Conservation (phyloP, 1,140 invertebrate genomes). For the Elysia chlorotica region DNA sequence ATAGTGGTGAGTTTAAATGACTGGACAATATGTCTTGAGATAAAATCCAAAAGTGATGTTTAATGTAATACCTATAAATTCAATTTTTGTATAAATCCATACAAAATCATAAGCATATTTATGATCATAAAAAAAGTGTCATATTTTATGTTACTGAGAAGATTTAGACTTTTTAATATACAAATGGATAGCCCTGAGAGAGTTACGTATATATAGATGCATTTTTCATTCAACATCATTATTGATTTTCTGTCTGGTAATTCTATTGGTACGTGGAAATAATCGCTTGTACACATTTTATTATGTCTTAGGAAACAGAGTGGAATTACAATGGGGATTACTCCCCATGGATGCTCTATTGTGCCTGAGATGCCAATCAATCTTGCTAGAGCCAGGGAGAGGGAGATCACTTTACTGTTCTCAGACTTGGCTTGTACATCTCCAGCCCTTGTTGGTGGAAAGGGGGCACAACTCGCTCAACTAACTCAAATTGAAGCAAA, state of each 20-base stretch:
- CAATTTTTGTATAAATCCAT: too few species aligned
- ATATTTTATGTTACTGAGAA: background rate
- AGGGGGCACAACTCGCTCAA: constrained; percentile 73
- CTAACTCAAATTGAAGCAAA: constrained; percentile 64
- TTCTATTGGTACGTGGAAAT: too few species aligned
- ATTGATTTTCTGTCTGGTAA: background rate
- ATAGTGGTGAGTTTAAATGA: background rate
- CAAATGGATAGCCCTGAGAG: background rate
- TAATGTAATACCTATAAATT: too few species aligned
- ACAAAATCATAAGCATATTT: background rate
- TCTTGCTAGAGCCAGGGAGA: constrained; percentile 16
- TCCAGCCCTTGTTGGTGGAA: constrained; percentile 71
- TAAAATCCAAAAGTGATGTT: too few species aligned
- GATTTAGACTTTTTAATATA: background rate
- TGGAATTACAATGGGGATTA: background rate
- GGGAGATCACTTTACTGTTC: constrained; percentile 61
- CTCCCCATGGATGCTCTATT: constrained; percentile 26
- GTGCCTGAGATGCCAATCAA: constrained; percentile 30
- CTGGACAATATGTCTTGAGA: too few species aligned
- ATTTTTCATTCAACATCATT: background rate
- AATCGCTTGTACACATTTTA: too few species aligned
- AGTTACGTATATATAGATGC: background rate
- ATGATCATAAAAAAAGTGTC: background rate
- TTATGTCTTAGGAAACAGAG: background rate
- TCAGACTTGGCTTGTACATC: constrained; percentile 61